Base-by-base conservation (phyloP, 64 coral and sea anemone genomes). In the Trachythela sp. region DNA sequence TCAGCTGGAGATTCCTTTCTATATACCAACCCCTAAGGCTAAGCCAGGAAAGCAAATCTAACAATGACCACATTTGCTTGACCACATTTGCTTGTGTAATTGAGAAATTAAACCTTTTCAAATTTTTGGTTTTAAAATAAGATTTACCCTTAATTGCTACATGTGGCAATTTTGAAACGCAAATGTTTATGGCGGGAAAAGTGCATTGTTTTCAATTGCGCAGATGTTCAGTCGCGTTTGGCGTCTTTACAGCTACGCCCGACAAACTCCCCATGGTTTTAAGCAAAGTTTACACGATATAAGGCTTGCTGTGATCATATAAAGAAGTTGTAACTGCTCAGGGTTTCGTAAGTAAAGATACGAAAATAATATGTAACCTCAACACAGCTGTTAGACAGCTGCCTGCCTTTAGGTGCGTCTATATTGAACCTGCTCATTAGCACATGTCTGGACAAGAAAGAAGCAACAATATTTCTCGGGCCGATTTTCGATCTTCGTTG, bases 331-430 rank as follows among this genome's bases (percentile, higher is more conserved):
- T 18, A 80, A 80, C 31, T 80, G 15, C 4, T 20, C 24, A 24
- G 56, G 56, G 24, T 64, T 6, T 64, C 13, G 56, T 22, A n/a
- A n/a, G 24, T 64, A 64, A 64, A 64, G 24, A 26, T 64, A 64
- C 26, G 24, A 64, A 9, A 9, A 64, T 64, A n/a, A 64, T 2
- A 27, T 64, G 56, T 64, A 64, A 64, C 56, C 26, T 0, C 26
- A 22, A 27, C 56, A 80, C 75, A 80, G 75, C 75, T 80, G 75
- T 17, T 39, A 35, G 75, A 80, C 75, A 80, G 27, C 75, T 80
- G 75, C 75, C 2, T 39, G 59, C 5, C 59, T 37, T 30, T 80
- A 2, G 75, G 15, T 36, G 4, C 34, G 31, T 36, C 15, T n/a
- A 9, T 64, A 27, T 24, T n/a, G 24, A 26, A 64, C 56, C 56